These are phyloP conservation scores for Netelia fuscicornis DNA, from an alignment of 2,888 invertebrate genomes.

Conservation along the genomic window DNA sequence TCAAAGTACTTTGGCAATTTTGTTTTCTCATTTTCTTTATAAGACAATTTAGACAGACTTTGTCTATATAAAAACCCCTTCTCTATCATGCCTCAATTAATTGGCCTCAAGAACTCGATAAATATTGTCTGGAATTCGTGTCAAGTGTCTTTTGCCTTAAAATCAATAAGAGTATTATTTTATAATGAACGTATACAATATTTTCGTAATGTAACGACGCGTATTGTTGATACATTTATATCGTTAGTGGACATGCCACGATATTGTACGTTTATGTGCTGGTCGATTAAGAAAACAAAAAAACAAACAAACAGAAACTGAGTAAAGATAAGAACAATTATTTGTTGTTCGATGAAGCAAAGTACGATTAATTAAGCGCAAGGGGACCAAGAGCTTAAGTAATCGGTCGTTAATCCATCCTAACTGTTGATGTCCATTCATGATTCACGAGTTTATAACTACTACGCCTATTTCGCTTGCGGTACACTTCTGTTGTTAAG, in stretches of 20 bases:
- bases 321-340: slow-evolving; percentile 45
- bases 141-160: slow-evolving; percentile 64
- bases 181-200: slow-evolving; percentile 69
- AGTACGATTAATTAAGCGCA: slow-evolving; percentile 38
- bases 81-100: slow-evolving; percentile 45
- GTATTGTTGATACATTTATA: slow-evolving; percentile 70
- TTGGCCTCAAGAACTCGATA: slow-evolving; percentile 27
- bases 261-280: slow-evolving; percentile 55
- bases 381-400: slow-evolving; percentile 66
- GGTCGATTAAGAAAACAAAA: slow-evolving; percentile 54
- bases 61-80: slow-evolving; percentile 5
- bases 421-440: slow-evolving; percentile 18
- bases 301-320: slow-evolving; percentile 20
- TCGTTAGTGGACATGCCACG: slow-evolving; percentile 41
- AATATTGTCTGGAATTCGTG: slow-evolving; percentile 35
- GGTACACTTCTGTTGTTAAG: slow-evolving; percentile 39
- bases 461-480: slow-evolving; percentile 59
- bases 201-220: slow-evolving; percentile 68
- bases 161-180: slow-evolving; percentile 70
- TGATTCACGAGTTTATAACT: slow-evolving; percentile 31
- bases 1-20: slow-evolving; percentile 47
- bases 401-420: slow-evolving; percentile 44
- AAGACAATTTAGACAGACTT: slow-evolving; percentile 17
- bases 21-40: slow-evolving; percentile 2
- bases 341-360: slow-evolving; percentile 51